Base-by-base conservation (phyloP, 2,113 vertebrate species). In the Limanda limanda region DNA sequence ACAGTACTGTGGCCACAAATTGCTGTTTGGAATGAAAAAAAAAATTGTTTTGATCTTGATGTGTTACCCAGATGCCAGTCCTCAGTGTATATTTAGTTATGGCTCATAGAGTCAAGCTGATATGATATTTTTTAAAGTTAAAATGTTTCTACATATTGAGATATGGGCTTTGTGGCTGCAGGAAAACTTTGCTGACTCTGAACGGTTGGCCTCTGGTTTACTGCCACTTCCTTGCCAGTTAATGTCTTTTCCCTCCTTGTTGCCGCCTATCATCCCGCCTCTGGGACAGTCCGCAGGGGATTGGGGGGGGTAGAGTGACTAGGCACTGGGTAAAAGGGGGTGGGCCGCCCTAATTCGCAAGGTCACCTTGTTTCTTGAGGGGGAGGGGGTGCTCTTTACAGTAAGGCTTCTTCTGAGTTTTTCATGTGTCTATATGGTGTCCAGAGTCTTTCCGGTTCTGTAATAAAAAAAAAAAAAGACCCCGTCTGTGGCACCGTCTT, bases 351-450 rank as follows among this genome's bases (percentile, higher is more conserved):
- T 85, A 47, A 88, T 84, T 84, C 90, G 78, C 76, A 79, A 84
- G 86, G 85, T 92, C 88, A 92, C 85, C 86, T 88, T 89, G 35
- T 79, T 80, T 55, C 51, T 8, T 23, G 63, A 82, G 80, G 86
- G 88, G 88, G 69, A 72, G 68, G 83, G 67, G 58, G 75, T 70
- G 59, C 17, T 48, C 45, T 48, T 4, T 5, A 48, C 45, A 48
- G 15, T 48, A 63, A 24, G 25, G 40, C 51, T 65, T 24, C 54
- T 42, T 6, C 6, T 68, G 62, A 31, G 51, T 37, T 8, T 64
- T 25, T 73, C 20, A 3, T n/a, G 12, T 45, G 31, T 31, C 31
- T 31, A 31, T 31, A 31, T 1, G 6, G 31, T 31, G 31, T 31
- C 31, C 31, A 31, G 31, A 31, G 31, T 31, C 31, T 31, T 31